These are phyloP conservation scores for Epirrhoe alternata DNA, from an alignment of 2,888 invertebrate genomes.

Conservation along the genomic window DNA sequence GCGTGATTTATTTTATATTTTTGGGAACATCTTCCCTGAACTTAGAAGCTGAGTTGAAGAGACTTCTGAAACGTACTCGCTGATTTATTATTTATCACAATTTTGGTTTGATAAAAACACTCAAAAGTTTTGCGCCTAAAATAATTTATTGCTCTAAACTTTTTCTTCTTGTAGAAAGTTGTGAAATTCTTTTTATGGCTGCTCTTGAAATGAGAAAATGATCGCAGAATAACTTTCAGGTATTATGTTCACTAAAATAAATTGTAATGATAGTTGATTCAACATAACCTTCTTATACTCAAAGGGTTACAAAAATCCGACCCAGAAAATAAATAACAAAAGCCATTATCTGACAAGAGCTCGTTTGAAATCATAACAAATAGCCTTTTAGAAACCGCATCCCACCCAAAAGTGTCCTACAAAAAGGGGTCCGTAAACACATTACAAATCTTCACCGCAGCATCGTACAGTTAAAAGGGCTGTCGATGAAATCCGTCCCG, in stretches of 20 bases:
- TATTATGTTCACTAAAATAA: background rate
- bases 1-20: conserved; percentile 73
- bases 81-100: conserved; percentile 66
- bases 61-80: conserved; percentile 58
- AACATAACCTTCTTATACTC: conserved; percentile 6
- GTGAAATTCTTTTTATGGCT: conserved; percentile 21
- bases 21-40: conserved; percentile 63
- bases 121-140: conserved; percentile 52
- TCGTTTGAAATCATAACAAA: conserved; percentile 84
- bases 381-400: conserved; percentile 83
- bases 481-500: conserved; percentile 78
- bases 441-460: conserved; percentile 79
- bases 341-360: conserved; percentile 80
- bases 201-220: conserved; percentile 9
- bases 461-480: conserved; percentile 74
- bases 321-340: conserved; percentile 77
- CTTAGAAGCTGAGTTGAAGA: conserved; percentile 65
- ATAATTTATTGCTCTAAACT: conserved; percentile 47
- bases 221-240: background rate
- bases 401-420: conserved; percentile 76
- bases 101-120: conserved; percentile 56
- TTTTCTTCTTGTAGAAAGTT: conserved; percentile 29
- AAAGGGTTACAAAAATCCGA: conserved; percentile 66
- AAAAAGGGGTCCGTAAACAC: conserved; percentile 77
- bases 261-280: conserved; percentile 11